phyloP scores from a whole-genome alignment of 2,113 vertebrate genomes.

The Hypocryptadius cinnamomeus region DNA sequence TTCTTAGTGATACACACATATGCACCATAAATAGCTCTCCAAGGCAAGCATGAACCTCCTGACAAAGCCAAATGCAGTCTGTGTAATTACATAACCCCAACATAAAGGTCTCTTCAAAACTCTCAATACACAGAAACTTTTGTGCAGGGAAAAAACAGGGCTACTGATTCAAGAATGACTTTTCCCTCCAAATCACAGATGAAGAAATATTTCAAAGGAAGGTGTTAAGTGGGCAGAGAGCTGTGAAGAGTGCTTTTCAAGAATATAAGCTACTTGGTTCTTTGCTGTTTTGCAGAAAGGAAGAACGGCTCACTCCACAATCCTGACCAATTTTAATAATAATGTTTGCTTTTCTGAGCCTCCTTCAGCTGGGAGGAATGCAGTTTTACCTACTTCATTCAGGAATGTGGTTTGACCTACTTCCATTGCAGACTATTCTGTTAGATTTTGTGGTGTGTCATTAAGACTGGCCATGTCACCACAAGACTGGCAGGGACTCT shows the following conservation, averaged over 20 bases:
- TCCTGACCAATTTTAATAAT: neutral
- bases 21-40: neutral
- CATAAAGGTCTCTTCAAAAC: neutral
- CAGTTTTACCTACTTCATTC: neutral
- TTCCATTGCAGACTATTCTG: neutral
- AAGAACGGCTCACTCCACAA: neutral
- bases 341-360: neutral
- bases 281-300: neutral
- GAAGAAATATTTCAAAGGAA: neutral
- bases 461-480: neutral
- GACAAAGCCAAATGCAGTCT: neutral
- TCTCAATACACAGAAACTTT: neutral
- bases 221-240: neutral
- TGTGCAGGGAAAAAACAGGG: neutral
- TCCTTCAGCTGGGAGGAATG: neutral
- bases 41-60: neutral
- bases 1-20: neutral
- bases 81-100: neutral
- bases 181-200: neutral
- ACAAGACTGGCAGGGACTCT: neutral
- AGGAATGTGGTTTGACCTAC: neutral
- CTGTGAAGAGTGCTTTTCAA: neutral
- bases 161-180: neutral
- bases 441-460: neutral
- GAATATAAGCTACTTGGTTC: neutral